These are phyloP conservation scores for Leptodirus hochenwartii DNA, from an alignment of 2,888 invertebrate genomes.

Conservation along the genomic window DNA sequence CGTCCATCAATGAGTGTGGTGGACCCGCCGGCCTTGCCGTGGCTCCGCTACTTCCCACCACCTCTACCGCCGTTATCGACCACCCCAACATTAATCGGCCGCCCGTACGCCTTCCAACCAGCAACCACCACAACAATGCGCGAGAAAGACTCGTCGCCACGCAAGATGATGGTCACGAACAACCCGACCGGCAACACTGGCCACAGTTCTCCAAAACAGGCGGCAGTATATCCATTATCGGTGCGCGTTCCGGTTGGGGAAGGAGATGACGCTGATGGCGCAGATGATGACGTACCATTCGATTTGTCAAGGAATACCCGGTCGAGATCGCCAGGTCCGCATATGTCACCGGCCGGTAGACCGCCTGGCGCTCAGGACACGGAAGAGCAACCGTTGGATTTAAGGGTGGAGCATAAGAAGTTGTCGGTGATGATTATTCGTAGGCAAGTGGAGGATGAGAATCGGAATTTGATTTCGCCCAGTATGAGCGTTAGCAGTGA, in stretches of 20 bases:
- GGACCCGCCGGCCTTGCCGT: conserved; percentile 42
- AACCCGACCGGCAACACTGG: conserved; percentile 22
- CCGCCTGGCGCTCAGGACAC: conserved; percentile 30
- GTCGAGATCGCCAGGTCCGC: conserved; percentile 32
- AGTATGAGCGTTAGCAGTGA: conserved; percentile 26
- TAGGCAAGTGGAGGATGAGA: conserved; percentile 59
- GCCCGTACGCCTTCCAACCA: conserved; percentile 10
- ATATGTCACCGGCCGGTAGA: conserved; percentile 37
- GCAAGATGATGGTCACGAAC: conserved; percentile 53
- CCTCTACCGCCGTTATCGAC: conserved; percentile 30
- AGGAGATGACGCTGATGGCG: conserved; percentile 22
- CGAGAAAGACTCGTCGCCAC: conserved; percentile 83
- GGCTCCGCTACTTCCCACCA: conserved; percentile 30
- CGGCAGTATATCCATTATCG: conserved; percentile 49
- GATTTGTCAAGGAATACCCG: conserved; percentile 39
- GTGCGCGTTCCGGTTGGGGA: conserved; percentile 36
- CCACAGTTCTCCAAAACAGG: conserved; percentile 53
- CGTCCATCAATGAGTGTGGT: conserved; percentile 49
- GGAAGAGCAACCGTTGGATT: conserved; percentile 31
- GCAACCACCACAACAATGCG: conserved; percentile 40
- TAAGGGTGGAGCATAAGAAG: conserved; percentile 74
- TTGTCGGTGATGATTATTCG: conserved; percentile 27
- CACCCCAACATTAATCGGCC: conserved; percentile 13
- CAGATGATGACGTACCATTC: conserved; percentile 38
- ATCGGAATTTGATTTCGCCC: conserved; percentile 62